Base-by-base conservation (phyloP, 2,113 vertebrate genomes). In the Marmota flaviventris region DNA sequence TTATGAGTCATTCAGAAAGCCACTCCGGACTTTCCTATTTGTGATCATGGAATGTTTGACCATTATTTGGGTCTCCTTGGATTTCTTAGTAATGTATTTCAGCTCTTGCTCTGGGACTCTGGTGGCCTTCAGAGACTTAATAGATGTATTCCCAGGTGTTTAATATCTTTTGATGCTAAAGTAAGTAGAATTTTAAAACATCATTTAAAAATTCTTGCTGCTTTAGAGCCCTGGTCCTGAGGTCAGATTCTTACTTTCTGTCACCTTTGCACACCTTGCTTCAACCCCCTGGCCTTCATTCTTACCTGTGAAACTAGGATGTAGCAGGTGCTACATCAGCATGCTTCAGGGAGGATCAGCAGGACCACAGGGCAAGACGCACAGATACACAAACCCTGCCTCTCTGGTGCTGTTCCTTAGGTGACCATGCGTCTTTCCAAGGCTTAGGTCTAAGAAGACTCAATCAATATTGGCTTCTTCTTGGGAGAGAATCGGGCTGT, bases 311-410 rank as follows among this genome's bases (percentile, higher is more conserved):
- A 39, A 37, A 45, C 1, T 48, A 20, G 32, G n/a, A 37, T 48
- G 2, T 6, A 34, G 27, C 0, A 16, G 22, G 20, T 39, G 22
- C 34, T 65, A 8, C 10, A 11, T 32, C 9, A 12, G 16, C 14
- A 14, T 13, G 6, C 37, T 5, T 5, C 1, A 7, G 5, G 27
- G 51, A 2, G 1, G 34, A 37, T 32, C 27, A 12, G 0, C 8
- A 14, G 32, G 8, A 24, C 7, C 16, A 37, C 48, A 48, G 8
- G 6, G 5, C 58, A 12, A 8, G 65, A 3, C 14, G 9, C 34
- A 34, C 18, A 51, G 13, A 27, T 0, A 2, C 9, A 58, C 32
- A 65, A 8, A 22, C 4, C 2, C 18, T 17, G 16, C 27, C 78
- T 10, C 58, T 22, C 48, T 20, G 20, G 73, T 8, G 4, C 6